Percentiles rank a stretch among this genome's conserved stretches.
These are phyloP conservation scores for Bucorvus abyssinicus DNA, from an alignment of 2,797 vertebrate genomes.

Conservation along the genomic window DNA sequence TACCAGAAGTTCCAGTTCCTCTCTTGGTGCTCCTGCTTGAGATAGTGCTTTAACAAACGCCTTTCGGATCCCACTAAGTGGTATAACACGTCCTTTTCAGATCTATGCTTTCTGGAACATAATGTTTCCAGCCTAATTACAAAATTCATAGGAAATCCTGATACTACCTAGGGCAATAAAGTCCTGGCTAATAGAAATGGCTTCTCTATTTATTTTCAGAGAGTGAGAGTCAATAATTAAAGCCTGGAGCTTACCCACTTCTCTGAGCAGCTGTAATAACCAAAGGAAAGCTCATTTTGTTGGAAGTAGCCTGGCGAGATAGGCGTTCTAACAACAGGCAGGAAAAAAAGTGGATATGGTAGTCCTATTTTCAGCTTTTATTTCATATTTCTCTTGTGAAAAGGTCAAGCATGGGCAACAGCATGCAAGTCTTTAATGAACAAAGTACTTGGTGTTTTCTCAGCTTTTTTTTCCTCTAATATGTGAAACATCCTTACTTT, in stretches of 20 bases:
- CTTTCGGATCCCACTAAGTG: slow-evolving; percentile 17
- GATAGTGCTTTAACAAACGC: not conserved
- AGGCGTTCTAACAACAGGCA: slow-evolving; percentile 36
- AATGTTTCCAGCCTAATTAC: slow-evolving; percentile 62
- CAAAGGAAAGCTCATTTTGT: slow-evolving; percentile 49
- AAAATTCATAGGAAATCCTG: slow-evolving; percentile 65
- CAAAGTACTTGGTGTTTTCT: not conserved
- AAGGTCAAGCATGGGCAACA: slow-evolving; percentile 52
- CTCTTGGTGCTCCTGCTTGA: not conserved
- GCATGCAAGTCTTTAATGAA: slow-evolving; percentile 43
- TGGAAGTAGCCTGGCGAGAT: slow-evolving; percentile 42
- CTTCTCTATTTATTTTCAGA: slow-evolving; percentile 63
- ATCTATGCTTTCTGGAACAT: slow-evolving; percentile 36
- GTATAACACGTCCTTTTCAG: slow-evolving; percentile 14
- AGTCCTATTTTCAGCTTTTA: slow-evolving; percentile 45
- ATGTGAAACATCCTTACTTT: slow-evolving; percentile 6
- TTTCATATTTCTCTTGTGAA: slow-evolving; percentile 36
- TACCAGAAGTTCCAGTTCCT: not conserved
- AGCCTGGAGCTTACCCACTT: slow-evolving; percentile 56
- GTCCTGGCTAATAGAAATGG: slow-evolving; percentile 31
- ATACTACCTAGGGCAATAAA: slow-evolving; percentile 47
- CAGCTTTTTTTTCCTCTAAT: not conserved
- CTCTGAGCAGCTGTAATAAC: slow-evolving; percentile 52
- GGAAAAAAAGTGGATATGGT: not conserved
- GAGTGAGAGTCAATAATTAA: slow-evolving; percentile 68